These are phyloP conservation scores for Malurus elegans DNA, from an alignment of 2,113 vertebrate genomes.

Conservation along the genomic window DNA sequence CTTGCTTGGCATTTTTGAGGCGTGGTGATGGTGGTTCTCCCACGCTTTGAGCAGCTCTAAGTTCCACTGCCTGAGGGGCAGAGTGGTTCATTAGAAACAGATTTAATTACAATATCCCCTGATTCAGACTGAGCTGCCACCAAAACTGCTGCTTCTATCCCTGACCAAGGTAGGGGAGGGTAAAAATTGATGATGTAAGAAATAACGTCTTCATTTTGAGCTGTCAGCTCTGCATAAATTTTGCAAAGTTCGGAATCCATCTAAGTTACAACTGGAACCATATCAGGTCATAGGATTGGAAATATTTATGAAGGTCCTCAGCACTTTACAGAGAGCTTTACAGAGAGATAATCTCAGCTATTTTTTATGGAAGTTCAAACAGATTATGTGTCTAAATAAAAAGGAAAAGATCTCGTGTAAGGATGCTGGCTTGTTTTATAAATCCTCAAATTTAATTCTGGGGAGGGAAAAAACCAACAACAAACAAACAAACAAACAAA, in stretches of 20 bases:
- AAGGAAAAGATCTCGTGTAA: background rate
- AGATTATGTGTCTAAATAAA: background rate
- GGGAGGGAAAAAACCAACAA: rapidly evolving
- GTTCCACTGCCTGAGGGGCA: background rate
- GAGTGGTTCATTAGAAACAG: background rate
- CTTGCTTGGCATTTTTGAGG: background rate
- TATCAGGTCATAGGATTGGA: background rate
- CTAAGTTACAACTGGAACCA: background rate
- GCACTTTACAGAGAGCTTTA: background rate
- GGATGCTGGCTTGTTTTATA: background rate
- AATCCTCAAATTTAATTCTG: background rate
- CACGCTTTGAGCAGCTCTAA: background rate
- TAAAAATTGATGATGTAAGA: background rate
- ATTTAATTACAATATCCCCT: background rate
- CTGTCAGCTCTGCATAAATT: background rate
- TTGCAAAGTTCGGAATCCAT: background rate
- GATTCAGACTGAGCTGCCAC: background rate
- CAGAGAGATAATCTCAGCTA: background rate
- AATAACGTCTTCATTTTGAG: background rate
- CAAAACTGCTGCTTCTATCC: background rate
- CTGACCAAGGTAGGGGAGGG: background rate
- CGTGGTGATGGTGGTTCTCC: background rate
- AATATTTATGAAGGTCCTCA: background rate
- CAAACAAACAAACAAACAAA: background rate
- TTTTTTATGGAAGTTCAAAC: background rate